Percentiles rank a stretch among this genome's conserved stretches.
phyloP scores from a whole-genome alignment of 2,113 vertebrate species.

The Recurvirostra avosetta region DNA sequence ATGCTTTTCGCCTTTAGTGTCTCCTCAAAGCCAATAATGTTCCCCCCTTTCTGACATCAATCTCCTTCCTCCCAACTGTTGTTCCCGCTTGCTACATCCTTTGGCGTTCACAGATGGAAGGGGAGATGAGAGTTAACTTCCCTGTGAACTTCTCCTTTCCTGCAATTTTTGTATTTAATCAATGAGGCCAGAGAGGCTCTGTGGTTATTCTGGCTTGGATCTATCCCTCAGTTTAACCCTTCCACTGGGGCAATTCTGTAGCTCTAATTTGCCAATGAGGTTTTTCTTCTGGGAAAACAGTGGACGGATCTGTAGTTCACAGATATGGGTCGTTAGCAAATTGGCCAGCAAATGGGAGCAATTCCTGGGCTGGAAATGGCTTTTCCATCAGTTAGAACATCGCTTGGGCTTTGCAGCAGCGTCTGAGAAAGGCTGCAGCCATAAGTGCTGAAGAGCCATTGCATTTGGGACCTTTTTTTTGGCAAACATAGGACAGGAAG shows the following conservation, averaged over 20 bases:
- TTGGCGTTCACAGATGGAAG: neutral
- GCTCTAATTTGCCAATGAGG: neutral
- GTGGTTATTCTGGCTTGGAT: neutral
- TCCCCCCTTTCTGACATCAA: neutral
- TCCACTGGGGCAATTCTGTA: neutral
- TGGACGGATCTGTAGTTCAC: neutral
- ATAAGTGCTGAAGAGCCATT: neutral
- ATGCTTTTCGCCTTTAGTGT: neutral
- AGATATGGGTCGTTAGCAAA: neutral
- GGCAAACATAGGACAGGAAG: neutral
- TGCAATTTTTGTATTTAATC: neutral
- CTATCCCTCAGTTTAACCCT: neutral
- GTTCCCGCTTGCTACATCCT: accelerated
- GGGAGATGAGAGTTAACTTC: neutral
- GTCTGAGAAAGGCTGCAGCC: neutral
- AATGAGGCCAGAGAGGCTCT: neutral
- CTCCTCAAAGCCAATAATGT: neutral
- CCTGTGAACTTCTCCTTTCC: neutral
- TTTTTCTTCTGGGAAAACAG: neutral
- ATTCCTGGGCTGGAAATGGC: neutral
- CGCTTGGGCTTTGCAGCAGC: neutral
- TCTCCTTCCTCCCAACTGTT: neutral
- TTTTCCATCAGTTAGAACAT: neutral
- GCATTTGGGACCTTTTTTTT: neutral
- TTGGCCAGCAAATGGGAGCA: neutral